Evolutionary conservation across 2,113 vertebrate genomes (phyloP).

Genomic region (Okapia johnstoni): DNA sequence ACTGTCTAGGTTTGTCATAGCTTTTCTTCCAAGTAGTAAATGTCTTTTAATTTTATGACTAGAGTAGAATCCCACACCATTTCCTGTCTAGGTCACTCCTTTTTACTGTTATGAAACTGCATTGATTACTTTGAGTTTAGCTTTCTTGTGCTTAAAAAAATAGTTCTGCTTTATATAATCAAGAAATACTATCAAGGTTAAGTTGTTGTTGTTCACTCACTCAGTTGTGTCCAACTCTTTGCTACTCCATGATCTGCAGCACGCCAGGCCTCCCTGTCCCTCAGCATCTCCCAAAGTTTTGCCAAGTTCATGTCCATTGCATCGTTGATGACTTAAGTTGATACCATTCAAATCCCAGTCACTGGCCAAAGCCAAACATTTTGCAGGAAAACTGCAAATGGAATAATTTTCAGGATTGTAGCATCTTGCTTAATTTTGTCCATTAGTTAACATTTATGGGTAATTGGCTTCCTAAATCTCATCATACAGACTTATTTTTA

Average conservation of each 20-base stretch:
- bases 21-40: not conserved
- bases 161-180: not conserved
- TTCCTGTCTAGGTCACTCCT: not conserved
- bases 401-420: not conserved
- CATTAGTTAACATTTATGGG: not conserved
- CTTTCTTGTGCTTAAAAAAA: not conserved
- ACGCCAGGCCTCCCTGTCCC: not conserved
- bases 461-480: not conserved
- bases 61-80: not conserved
- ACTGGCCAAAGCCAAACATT: not conserved
- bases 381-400: not conserved
- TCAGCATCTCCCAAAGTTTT: not conserved
- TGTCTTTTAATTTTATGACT: not conserved
- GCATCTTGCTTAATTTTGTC: not conserved
- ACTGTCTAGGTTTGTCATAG: not conserved
- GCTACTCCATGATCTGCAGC: not conserved
- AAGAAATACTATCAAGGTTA: not conserved
- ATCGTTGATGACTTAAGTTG: not conserved
- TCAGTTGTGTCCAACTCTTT: accelerated
- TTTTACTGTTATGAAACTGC: not conserved
- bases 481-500: not conserved
- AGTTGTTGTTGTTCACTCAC: not conserved
- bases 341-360: not conserved
- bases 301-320: not conserved
- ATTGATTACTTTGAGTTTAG: not conserved